A percentile compares a stretch with the other conserved stretches of the same genome.
Conservation (phyloP, 2,113 vertebrate species). For the Menura novaehollandiae region DNA sequence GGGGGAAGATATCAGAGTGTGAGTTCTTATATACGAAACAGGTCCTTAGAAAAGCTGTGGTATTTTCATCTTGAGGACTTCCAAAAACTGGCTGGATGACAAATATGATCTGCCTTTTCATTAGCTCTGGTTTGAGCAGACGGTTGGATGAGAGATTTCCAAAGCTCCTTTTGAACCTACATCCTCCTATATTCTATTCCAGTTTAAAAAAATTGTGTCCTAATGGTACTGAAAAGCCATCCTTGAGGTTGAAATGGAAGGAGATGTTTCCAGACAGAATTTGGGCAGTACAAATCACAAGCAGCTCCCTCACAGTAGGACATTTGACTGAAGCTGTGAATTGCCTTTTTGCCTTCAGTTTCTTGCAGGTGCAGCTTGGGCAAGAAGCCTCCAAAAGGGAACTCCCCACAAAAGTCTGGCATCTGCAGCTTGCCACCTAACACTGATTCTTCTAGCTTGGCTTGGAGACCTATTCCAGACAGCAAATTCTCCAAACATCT, state of each 20-base stretch:
- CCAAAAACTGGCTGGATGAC: background rate
- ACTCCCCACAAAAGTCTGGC: background rate
- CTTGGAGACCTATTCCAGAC: background rate
- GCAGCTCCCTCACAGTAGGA: background rate
- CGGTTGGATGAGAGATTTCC: background rate
- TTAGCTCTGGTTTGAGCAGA: background rate
- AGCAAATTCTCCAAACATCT: background rate
- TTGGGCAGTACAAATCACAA: background rate
- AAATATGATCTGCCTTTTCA: background rate
- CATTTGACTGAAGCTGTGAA: background rate
- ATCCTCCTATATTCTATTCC: background rate
- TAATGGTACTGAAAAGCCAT: background rate
- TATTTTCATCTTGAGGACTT: background rate
- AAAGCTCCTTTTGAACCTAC: background rate
- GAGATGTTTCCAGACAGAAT: background rate
- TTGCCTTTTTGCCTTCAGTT: constrained; percentile 3
- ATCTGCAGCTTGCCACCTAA: background rate
- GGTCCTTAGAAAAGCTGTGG: background rate
- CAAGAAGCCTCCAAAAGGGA: background rate
- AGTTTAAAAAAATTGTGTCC: background rate
- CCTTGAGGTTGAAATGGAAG: background rate
- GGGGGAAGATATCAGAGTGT: fast-evolving
- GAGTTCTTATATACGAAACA: fast-evolving
- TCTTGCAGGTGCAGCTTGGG: background rate
- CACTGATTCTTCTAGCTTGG: background rate